Base-by-base conservation (phyloP, 2,113 vertebrate genomes). In the Apodemus speciosus region DNA sequence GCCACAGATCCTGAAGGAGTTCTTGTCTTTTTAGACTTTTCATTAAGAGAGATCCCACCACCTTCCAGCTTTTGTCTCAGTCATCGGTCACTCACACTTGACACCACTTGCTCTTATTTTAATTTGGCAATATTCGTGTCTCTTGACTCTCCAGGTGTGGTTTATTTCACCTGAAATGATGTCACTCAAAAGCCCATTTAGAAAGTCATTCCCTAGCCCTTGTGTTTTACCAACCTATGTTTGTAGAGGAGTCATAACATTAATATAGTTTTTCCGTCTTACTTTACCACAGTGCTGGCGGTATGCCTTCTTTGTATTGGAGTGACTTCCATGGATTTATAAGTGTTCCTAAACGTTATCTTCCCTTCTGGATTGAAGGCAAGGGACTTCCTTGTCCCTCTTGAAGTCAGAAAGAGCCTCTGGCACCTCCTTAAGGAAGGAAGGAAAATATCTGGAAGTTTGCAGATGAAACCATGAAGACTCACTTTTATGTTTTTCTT, bases 321-420 rank as follows among this genome's bases (percentile, higher is more conserved):
- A 87, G 18, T 93, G 58, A 83, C 20, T 93, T 90, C 66, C 68
- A 15, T 71, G 43, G 89, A 76, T 93, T 95, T 84, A 35, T 49
- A 87, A 92, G 79, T 66, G 6, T 62, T 87, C 62, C 23, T 25
- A 58, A 15, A 90, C 90, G 56, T 86, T 68, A 91, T 76, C 11
- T 60, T 88, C 11, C 66, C 68, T 92, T n/a, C 58, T 93, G 9
- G 30, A 79, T 90, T 62, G 69, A 93, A 92, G 77, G 9, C 4
- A 76, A 53, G 71, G 0, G 5, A 15, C n/a, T 89, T 88, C 0
- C 85, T n/a, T 92, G 49, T 88, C 32, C 87, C 95, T 27, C 16
- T 25, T 66, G 56, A 88, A 68, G 4, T 8, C 21, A 25, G 30
- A 64, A 87, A 88, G 18, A 62, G 66, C 21, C 23, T 0, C 3